Conservation (phyloP, 2,113 vertebrate species). For the Nothobranchius kuhntae region DNA sequence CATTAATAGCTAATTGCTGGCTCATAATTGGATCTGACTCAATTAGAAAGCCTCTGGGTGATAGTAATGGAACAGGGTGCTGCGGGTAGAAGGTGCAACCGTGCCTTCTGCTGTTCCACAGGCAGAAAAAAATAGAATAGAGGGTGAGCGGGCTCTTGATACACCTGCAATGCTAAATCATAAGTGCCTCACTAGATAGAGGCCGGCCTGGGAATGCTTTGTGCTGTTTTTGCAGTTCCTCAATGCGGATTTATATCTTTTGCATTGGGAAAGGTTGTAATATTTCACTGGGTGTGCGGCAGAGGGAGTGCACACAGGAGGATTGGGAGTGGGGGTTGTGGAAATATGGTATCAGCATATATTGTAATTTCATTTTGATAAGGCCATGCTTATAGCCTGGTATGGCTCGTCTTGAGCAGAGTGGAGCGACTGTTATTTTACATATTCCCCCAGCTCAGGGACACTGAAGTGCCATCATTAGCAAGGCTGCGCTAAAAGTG, state of each 20-base stretch:
- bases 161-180: slow-evolving; percentile 84
- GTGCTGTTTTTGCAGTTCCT: slow-evolving; percentile 86
- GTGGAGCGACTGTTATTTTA: slow-evolving; percentile 72
- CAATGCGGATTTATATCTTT: slow-evolving; percentile 85
- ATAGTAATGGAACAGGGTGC: slow-evolving; percentile 74
- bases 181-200: slow-evolving; percentile 76
- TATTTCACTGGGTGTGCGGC: slow-evolving; percentile 79
- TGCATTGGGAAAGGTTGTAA: slow-evolving; percentile 85
- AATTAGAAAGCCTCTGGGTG: slow-evolving; percentile 81
- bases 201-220: slow-evolving; percentile 79
- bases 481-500: slow-evolving; percentile 59
- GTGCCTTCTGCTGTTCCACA: slow-evolving; percentile 30
- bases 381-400: slow-evolving; percentile 76
- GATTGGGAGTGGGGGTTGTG: slow-evolving; percentile 50
- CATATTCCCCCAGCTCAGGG: slow-evolving; percentile 63
- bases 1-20: slow-evolving; percentile 83
- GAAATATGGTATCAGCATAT: slow-evolving; percentile 84
- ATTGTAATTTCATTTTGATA: slow-evolving; percentile 87
- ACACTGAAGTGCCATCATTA: slow-evolving; percentile 74
- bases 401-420: slow-evolving; percentile 62
- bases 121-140: slow-evolving; percentile 26
- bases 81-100: slow-evolving; percentile 32
- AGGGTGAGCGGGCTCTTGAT: slow-evolving; percentile 53
- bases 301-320: slow-evolving; percentile 66
- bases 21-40: slow-evolving; percentile 84